Evolutionary conservation across 2,888 invertebrate species (phyloP).

Genomic region (Orthosia gracilis): DNA sequence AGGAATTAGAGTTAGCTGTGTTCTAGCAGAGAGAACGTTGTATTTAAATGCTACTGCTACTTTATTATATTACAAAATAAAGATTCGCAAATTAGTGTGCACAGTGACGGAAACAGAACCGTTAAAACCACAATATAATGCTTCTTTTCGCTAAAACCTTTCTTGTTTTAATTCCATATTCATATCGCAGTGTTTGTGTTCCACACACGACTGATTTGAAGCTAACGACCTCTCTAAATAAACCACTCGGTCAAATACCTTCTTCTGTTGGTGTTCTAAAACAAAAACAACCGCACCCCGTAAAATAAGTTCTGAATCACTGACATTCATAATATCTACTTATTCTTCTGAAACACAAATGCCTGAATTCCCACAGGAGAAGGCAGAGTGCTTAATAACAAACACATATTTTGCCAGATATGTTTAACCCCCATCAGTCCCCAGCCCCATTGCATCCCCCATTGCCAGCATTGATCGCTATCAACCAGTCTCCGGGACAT

Average conservation of each 20-base stretch:
- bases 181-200: constrained; percentile 45
- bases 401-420: not conserved
- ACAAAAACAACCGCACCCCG: constrained; percentile 26
- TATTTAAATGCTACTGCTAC: too few species aligned
- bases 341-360: constrained; percentile 1
- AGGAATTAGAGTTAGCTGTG: too few species aligned
- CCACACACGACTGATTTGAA: constrained; percentile 67
- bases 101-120: constrained; percentile 6
- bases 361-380: not conserved
- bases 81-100: not conserved
- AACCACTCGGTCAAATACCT: constrained; percentile 63
- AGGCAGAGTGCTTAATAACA: too few species aligned
- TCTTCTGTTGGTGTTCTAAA: constrained; percentile 42
- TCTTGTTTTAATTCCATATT: constrained; percentile 34
- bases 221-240: constrained; percentile 68
- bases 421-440: not conserved
- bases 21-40: too few species aligned
- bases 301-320: constrained; percentile 18
- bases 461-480: too few species aligned
- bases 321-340: not conserved
- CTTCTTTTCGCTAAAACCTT: not conserved
- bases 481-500: too few species aligned
- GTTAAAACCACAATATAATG: not conserved
- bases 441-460: too few species aligned
- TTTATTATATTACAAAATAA: too few species aligned